A percentile compares a stretch with the other conserved stretches of the same genome.
These are phyloP conservation scores for Tetranychus cinnabarinus DNA, from an alignment of 1,140 invertebrate species.

Conservation along the genomic window DNA sequence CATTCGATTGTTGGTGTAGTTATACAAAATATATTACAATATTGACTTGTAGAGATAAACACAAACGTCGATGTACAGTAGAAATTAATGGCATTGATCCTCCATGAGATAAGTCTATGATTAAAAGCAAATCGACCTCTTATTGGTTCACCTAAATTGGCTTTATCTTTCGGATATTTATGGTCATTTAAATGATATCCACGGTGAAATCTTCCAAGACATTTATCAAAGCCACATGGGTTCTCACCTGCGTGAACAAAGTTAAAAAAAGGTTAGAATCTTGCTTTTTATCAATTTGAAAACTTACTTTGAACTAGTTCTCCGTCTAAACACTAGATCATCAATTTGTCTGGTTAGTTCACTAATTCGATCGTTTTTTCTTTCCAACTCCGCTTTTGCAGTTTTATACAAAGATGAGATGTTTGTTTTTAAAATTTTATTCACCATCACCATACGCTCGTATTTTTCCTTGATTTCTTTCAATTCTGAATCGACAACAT, in stretches of 20 bases:
- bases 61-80: too few relatives aligned
- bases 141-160: slow-evolving; percentile 16
- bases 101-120: too few relatives aligned
- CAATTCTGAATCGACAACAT: not conserved
- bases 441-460: not conserved
- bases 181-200: slow-evolving; percentile 62
- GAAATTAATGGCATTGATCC: too few relatives aligned
- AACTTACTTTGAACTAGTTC: too few relatives aligned
- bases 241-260: slow-evolving; percentile 72
- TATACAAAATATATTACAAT: too few relatives aligned
- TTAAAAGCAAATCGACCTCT: slow-evolving; percentile 15
- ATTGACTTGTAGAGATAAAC: too few relatives aligned
- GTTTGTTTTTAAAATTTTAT: slow-evolving; percentile 4
- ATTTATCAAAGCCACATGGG: slow-evolving; percentile 51
- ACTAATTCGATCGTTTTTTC: not conserved
- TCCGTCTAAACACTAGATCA: not conserved
- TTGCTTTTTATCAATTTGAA: too few relatives aligned
- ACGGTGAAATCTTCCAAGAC: slow-evolving; percentile 46
- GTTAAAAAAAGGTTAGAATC: slow-evolving; percentile 17
- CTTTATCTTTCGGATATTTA: slow-evolving; percentile 36
- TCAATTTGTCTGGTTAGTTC: slow-evolving; percentile 6
- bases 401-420: slow-evolving; percentile 10
- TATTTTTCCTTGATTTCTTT: not conserved
- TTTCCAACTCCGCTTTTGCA: slow-evolving; percentile 5
- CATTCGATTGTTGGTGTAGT: too few relatives aligned